Evolutionary conservation across 2,888 invertebrate species (phyloP).

Genomic region (Pseudococcus jackbeardsleyi): DNA sequence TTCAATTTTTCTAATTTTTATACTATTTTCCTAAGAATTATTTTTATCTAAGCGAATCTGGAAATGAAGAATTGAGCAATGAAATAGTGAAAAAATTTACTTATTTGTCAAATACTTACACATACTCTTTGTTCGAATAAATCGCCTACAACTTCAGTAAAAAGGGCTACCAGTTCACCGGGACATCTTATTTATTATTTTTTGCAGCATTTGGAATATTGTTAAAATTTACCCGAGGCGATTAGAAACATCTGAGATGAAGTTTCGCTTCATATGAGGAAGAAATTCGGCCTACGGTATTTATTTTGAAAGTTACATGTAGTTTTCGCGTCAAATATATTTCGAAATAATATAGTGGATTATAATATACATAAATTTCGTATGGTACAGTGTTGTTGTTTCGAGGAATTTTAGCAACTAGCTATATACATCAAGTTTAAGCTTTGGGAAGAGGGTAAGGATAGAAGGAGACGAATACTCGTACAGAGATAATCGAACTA

Average conservation of each 20-base stretch:
- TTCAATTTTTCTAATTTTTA: too few species aligned
- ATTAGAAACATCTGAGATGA: constrained; percentile 30
- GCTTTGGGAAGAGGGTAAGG: too few species aligned
- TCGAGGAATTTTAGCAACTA: background rate
- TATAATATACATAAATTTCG: constrained; percentile 47
- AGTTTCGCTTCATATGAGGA: background rate
- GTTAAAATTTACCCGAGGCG: constrained; percentile 15
- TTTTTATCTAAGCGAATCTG: too few species aligned
- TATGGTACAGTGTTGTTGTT: background rate
- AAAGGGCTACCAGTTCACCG: background rate
- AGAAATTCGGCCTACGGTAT: constrained; percentile 37
- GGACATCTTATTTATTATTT: background rate
- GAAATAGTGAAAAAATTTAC: too few species aligned
- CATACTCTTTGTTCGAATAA: background rate
- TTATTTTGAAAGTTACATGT: constrained; percentile 28
- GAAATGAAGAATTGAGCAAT: too few species aligned
- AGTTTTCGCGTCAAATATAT: constrained; percentile 33
- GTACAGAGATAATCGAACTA: constrained; percentile 25
- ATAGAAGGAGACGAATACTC: background rate
- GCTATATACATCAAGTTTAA: too few species aligned
- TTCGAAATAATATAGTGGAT: background rate
- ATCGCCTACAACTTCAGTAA: background rate
- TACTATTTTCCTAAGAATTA: too few species aligned
- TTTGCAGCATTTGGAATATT: background rate
- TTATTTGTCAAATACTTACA: too few species aligned